Conservation (phyloP, 1,140 invertebrate species). For the Brachionus paranguensis region DNA sequence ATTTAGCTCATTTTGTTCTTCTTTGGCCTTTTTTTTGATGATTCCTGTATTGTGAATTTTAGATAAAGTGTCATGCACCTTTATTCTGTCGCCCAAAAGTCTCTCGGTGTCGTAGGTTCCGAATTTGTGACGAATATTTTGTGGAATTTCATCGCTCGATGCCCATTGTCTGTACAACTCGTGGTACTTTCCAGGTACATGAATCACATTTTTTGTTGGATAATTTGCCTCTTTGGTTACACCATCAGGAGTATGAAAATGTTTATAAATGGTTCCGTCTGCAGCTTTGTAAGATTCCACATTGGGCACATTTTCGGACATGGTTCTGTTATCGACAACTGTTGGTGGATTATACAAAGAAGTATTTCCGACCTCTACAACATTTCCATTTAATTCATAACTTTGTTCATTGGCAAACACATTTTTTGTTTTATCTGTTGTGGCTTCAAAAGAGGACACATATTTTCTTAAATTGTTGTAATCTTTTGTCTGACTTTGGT, state of each 20-base stretch:
- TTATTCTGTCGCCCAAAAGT: not conserved
- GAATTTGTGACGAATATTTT: conserved; percentile 28
- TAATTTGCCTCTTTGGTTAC: not conserved
- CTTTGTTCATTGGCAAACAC: not conserved
- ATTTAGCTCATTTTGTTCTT: not conserved
- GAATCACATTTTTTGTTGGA: conserved; percentile 36
- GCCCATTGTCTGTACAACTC: conserved; percentile 14
- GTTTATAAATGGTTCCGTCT: conserved; percentile 2
- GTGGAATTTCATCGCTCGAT: not conserved
- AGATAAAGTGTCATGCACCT: conserved; percentile 16
- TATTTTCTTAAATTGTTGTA: conserved; percentile 21
- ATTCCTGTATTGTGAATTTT: conserved; percentile 23
- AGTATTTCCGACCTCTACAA: not conserved
- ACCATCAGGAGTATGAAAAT: not conserved
- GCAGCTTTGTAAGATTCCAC: conserved; percentile 25
- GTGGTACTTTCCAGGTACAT: conserved; percentile 22
- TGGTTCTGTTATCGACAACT: not conserved
- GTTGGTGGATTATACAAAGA: not conserved
- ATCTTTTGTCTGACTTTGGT: not conserved
- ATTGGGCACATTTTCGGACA: not conserved
- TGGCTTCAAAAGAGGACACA: not conserved
- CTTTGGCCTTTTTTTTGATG: conserved; percentile 28
- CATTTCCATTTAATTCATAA: conserved; percentile 1
- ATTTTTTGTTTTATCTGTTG: not conserved
- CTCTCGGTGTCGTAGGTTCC: conserved; percentile 12